Evolutionary conservation across 92 coral and sea anemone genomes (phyloP), one percentile per base, ranked within the genome.

Genomic region (Plumapathes pennacea): DNA sequence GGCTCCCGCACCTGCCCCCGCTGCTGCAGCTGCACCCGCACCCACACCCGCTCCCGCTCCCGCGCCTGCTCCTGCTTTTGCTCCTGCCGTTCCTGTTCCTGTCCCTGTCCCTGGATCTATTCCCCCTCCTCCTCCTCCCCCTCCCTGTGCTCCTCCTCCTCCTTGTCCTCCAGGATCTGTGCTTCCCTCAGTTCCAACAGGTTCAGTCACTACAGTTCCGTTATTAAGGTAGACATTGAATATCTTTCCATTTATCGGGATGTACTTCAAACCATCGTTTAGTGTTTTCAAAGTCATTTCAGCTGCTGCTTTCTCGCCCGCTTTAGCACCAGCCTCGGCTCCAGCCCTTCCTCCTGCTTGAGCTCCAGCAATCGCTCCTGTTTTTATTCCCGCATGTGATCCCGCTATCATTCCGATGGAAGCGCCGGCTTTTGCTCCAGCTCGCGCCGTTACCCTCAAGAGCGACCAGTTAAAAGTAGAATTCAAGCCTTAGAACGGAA

Each of bases 281-380:
- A 64, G 27, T 3, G 71, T 50, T 50, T 23, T 50, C 29, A 60
- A 37, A 29, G 50, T 49, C 71, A 64, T 50, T 25, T 50, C 25
- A 15, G 28, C 25, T 1, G 71, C 71, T 18, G 71, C 71, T 10
- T 25, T 38, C 18, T 36, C 60, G 2, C 58, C 71, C 10, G 60
- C 71, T 12, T 12, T 25, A 0, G 84, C 84, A 13, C 80, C 85
- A 2, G 76, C 63, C n/a, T 71, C 47, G 13, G 62, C 39, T 28
- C 88, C 88, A 23, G 59, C 38, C 12, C 38, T 23, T 44, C 60
- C 56, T 34, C 88, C 88, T 9, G 88, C 88, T 34, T 15, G 30
- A 12, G 77, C 70, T 3, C 88, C 88, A 36, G 88, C 82, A n/a
- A 8, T 25, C 0, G 84, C 84, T 13, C 80, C 85, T 3, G 76